Conservation (phyloP, 2,797 vertebrate species). For the Coregonus ussuriensis region DNA sequence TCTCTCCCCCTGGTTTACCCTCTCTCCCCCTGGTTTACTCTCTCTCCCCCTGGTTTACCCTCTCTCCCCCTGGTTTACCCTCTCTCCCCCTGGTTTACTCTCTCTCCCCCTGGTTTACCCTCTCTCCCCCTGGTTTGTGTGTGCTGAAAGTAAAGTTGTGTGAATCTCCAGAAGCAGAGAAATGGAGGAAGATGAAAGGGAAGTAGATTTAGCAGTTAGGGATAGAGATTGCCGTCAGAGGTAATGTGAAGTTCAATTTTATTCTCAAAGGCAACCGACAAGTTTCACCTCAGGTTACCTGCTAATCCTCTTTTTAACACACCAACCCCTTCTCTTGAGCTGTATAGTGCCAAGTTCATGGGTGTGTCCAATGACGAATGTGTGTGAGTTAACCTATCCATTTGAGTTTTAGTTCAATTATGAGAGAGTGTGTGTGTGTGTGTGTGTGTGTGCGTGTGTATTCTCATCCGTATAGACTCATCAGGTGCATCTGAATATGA, state of each 20-base stretch:
- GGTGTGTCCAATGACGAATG: too few species aligned
- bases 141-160: conserved; percentile 20
- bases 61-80: too few species aligned
- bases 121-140: conserved; percentile 24
- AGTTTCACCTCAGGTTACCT: conserved; percentile 33
- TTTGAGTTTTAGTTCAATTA: too few species aligned
- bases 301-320: conserved; percentile 39
- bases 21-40: too few species aligned
- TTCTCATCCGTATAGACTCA: conserved; percentile 8
- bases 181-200: conserved; percentile 56
- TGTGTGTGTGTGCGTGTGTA: background rate
- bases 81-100: too few species aligned
- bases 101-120: background rate
- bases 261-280: conserved; percentile 43
- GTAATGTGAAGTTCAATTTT: conserved; percentile 62
- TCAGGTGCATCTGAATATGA: conserved; percentile 28
- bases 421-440: too few species aligned
- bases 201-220: conserved; percentile 56
- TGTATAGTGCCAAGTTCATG: too few species aligned
- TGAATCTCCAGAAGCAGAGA: conserved; percentile 26
- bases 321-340: conserved; percentile 25
- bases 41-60: too few species aligned
- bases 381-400: too few species aligned
- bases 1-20: too few species aligned
- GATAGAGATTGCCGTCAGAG: conserved; percentile 54